These are phyloP conservation scores for Tetragnatha montana DNA, from an alignment of 2,888 invertebrate genomes.

Conservation along the genomic window DNA sequence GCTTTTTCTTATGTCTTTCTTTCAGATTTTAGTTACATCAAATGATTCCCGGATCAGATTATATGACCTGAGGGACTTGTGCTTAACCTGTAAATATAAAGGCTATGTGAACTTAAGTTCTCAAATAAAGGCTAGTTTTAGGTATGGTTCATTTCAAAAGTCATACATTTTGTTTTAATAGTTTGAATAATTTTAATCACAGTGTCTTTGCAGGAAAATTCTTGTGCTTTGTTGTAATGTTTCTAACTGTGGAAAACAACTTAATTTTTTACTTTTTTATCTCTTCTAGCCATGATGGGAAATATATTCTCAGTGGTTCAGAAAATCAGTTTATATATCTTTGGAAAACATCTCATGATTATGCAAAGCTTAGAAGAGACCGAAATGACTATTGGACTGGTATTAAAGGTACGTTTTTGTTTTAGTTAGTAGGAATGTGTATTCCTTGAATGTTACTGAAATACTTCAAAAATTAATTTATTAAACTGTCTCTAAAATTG, in stretches of 20 bases:
- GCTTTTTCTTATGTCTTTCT: constrained; percentile 32
- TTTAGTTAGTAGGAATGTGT: no score
- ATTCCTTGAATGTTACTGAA: no score
- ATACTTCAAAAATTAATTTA: no score
- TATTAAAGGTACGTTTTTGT: constrained; percentile 81
- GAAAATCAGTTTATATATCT: constrained; percentile 98
- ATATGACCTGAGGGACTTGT: constrained; percentile 95
- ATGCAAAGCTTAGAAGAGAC: constrained; percentile 94
- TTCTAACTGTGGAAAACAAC: neutral
- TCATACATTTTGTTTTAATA: neutral
- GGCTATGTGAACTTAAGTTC: constrained; percentile 95
- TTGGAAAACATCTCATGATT: constrained; percentile 98
- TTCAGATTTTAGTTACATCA: constrained; percentile 91
- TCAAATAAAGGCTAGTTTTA: constrained; percentile 96
- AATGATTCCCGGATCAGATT: constrained; percentile 97
- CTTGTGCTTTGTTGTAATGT: neutral
- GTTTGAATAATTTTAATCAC: neutral
- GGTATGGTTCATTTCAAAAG: constrained; percentile 74
- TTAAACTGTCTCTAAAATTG: no score
- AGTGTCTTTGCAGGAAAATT: neutral
- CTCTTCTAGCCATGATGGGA: constrained; percentile 85
- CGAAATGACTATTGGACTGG: constrained; percentile 99
- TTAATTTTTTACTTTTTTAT: neutral
- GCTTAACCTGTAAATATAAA: constrained; percentile 95
- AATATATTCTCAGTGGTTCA: constrained; percentile 97